phyloP scores from a whole-genome alignment of 2,113 vertebrate genomes.

The Tetrao urogallus region DNA sequence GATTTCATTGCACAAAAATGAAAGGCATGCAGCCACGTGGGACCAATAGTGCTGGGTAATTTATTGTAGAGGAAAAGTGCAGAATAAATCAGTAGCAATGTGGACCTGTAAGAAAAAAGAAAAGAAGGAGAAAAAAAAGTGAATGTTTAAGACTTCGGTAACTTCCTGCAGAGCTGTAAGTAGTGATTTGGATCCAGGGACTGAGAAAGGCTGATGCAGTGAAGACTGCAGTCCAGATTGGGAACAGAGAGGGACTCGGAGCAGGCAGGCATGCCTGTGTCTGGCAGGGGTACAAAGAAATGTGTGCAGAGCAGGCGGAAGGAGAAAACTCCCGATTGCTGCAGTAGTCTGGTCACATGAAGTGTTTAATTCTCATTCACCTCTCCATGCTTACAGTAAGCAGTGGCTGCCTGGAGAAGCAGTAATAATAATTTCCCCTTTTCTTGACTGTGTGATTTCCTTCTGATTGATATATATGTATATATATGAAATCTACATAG shows the following conservation, averaged over 20 bases:
- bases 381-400: not conserved
- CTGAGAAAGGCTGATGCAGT: not conserved
- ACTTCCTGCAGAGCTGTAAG: not conserved
- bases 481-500: not conserved
- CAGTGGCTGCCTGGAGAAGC: not conserved
- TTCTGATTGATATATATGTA: not conserved
- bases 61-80: not conserved
- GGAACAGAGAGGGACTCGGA: not conserved
- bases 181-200: not conserved
- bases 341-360: not conserved
- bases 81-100: conserved; percentile 27
- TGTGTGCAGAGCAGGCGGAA: not conserved
- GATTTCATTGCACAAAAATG: conserved; percentile 33
- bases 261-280: not conserved
- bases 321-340: not conserved
- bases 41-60: conserved; percentile 30
- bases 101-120: not conserved
- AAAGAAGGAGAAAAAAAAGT: not conserved
- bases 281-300: not conserved
- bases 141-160: not conserved
- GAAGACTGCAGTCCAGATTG: not conserved
- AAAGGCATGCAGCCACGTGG: conserved; percentile 31
- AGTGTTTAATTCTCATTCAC: not conserved
- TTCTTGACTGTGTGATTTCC: not conserved
- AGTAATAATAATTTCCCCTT: not conserved